Evolutionary conservation across 1,140 invertebrate genomes (phyloP).

Genomic region (Lutraria rhynchaena): DNA sequence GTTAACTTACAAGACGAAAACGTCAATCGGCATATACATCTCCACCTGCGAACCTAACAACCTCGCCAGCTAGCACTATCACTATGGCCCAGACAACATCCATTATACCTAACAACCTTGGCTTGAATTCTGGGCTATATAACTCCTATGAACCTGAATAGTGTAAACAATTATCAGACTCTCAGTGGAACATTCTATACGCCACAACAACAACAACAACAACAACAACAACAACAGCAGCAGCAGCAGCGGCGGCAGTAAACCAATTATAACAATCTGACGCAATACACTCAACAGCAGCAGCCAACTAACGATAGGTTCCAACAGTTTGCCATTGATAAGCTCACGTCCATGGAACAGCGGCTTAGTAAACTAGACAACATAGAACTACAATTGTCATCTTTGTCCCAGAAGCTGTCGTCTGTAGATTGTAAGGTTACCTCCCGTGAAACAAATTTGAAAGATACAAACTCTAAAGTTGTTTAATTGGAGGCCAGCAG

Average conservation of each 20-base stretch:
- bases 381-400: background rate
- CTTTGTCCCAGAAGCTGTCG: background rate
- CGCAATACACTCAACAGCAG: background rate
- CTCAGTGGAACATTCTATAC: background rate
- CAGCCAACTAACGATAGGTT: background rate
- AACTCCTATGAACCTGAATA: too few species aligned
- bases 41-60: too few species aligned
- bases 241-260: background rate
- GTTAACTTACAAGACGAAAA: too few species aligned
- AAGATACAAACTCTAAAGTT: background rate
- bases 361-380: background rate
- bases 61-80: too few species aligned
- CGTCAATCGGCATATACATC: too few species aligned
- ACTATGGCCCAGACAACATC: too few species aligned
- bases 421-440: background rate
- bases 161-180: slow-evolving; percentile 13
- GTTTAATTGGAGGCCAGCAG: background rate
- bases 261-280: background rate
- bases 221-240: background rate
- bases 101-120: too few species aligned
- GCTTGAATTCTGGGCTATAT: too few species aligned
- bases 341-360: background rate
- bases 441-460: background rate
- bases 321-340: background rate
- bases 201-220: background rate